Conservation (phyloP, 2,113 vertebrate species). For the Propithecus coquereli region DNA sequence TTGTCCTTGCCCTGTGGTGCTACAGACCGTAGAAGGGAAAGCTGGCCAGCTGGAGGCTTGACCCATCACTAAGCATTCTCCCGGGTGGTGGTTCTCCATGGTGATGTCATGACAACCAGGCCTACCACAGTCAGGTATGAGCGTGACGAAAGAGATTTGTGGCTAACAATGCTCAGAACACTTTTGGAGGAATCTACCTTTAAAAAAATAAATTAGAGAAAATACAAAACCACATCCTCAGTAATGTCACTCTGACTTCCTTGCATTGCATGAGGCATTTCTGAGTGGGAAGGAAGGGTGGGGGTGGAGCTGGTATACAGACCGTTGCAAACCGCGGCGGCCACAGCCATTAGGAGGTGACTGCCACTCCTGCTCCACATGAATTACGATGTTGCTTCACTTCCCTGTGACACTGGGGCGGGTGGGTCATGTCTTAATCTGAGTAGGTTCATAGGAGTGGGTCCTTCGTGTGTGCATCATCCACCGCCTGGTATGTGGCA, state of each 20-base stretch:
- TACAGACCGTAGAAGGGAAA: not conserved
- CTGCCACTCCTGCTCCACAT: fast-evolving
- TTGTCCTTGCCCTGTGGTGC: not conserved
- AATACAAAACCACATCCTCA: not conserved
- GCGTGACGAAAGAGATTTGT: not conserved
- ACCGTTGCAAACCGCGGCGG: not conserved
- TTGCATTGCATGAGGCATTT: not conserved
- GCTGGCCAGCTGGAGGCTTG: not conserved
- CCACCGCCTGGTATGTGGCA: not conserved
- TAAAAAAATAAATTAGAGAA: not conserved
- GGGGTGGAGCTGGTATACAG: fast-evolving
- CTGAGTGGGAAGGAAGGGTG: not conserved
- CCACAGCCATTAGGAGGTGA: not conserved
- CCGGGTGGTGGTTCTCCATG: not conserved
- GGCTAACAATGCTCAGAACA: not conserved
- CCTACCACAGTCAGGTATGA: not conserved
- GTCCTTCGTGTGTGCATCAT: not conserved
- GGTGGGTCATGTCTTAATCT: not conserved
- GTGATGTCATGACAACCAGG: not conserved
- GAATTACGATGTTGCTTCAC: not conserved
- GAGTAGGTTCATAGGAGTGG: not conserved
- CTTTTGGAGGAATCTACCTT: not conserved
- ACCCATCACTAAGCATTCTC: not conserved
- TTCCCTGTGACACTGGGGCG: not conserved
- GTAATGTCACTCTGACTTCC: not conserved